A percentile compares a stretch with the other conserved stretches of the same genome.
Evolutionary conservation across 2,888 invertebrate genomes (phyloP).

Genomic region (Galeopsomyia nigrocyanea): DNA sequence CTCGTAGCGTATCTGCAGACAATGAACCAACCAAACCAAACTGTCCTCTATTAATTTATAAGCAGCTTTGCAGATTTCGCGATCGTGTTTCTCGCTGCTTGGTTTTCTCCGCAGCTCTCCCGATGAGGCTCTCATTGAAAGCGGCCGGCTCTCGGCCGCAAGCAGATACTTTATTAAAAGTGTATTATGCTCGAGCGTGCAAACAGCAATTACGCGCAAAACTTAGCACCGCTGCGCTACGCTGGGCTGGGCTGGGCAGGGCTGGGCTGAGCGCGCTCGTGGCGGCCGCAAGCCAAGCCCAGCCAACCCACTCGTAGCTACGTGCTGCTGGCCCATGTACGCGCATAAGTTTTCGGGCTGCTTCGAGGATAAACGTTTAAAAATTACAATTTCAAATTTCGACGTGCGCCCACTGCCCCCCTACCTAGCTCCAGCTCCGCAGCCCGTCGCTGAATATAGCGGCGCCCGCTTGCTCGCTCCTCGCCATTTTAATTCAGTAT

Average conservation of each 20-base stretch:
- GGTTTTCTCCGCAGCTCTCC: background rate
- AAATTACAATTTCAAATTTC: conserved; percentile 40
- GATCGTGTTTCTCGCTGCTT: conserved; percentile 17
- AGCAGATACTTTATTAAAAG: conserved; percentile 33
- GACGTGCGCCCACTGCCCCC: conserved; percentile 10
- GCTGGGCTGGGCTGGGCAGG: no score
- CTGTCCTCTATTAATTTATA: no score
- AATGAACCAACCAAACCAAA: no score
- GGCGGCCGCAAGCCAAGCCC: no score
- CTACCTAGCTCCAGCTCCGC: no score
- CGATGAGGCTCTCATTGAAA: conserved; percentile 30
- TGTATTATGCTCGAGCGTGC: conserved; percentile 35
- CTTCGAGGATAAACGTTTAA: conserved; percentile 30
- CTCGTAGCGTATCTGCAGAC: no score
- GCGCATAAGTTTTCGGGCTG: conserved; percentile 16
- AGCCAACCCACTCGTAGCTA: no score
- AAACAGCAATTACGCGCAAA: conserved; percentile 35
- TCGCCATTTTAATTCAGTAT: conserved; percentile 37
- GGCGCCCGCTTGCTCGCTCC: background rate
- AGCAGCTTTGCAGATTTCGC: conserved; percentile 26
- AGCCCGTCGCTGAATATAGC: background rate
- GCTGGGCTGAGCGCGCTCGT: no score
- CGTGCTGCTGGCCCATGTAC: background rate
- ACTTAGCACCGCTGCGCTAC: conserved; percentile 8
- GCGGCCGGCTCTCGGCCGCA: background rate